Conservation (phyloP, 2,888 invertebrate species). For the Campoletis raptor region DNA sequence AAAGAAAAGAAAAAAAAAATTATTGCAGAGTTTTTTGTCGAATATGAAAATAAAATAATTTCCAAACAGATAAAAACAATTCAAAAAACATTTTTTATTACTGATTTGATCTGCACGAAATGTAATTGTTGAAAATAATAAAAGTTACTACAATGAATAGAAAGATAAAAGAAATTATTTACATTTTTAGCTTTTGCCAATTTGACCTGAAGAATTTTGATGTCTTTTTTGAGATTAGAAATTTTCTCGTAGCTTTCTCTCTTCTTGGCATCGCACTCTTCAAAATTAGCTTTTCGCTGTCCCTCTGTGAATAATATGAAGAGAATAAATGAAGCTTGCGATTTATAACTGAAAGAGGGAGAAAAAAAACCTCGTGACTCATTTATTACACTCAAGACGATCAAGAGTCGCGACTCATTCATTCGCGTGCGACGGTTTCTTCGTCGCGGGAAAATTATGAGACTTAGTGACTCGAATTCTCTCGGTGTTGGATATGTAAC, state of each 20-base stretch:
- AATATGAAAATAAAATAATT: too few species aligned
- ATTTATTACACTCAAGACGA: constrained; percentile 59
- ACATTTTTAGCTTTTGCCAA: constrained; percentile 87
- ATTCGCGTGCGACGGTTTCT: constrained; percentile 62
- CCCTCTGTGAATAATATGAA: constrained; percentile 88
- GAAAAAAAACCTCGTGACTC: constrained; percentile 54
- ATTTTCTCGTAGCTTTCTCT: constrained; percentile 91
- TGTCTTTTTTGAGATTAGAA: constrained; percentile 90
- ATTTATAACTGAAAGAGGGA: constrained; percentile 43
- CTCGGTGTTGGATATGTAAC: constrained; percentile 35
- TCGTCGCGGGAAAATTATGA: constrained; percentile 43
- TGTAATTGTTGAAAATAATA: background rate
- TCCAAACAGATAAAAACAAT: background rate
- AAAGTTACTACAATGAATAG: too few species aligned
- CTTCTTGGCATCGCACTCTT: constrained; percentile 92
- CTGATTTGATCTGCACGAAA: background rate
- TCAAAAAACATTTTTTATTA: background rate
- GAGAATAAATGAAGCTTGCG: constrained; percentile 11
- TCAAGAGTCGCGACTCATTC: constrained; percentile 53
- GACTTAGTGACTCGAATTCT: constrained; percentile 43
- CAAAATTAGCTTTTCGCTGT: constrained; percentile 93
- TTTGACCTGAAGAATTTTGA: constrained; percentile 88
- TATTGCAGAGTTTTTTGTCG: too few species aligned
- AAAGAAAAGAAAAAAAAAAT: too few species aligned
- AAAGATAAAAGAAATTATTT: constrained; percentile 32